Evolutionary conservation across 2,113 vertebrate species (phyloP), one percentile per base, ranked within the genome.

Genomic region (Scalopus aquaticus): DNA sequence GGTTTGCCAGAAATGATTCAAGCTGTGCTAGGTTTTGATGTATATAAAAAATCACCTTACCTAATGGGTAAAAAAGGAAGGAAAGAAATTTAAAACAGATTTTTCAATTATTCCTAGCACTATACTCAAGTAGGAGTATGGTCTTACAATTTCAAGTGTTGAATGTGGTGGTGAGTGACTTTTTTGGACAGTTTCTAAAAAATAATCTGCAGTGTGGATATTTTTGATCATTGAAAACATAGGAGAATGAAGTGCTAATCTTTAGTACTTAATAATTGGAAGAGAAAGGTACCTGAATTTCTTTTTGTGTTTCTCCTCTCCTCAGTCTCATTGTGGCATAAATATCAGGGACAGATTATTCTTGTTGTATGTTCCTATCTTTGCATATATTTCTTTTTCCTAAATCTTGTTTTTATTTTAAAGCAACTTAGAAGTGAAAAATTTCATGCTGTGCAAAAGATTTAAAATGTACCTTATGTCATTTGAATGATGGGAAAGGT

Each of bases 401-500:
- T 32, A 84, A 67, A 70, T 49, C 9, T 94, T 72, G 24, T 60
- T 91, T 87, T 49, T 83, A 54, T 72, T 94, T 91, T 90, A 49
- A 93, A 79, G 35, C 26, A 81, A 42, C 30, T 60, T 88, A 76
- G 49, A 95, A 84, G 39, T 81, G 32, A 74, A 81, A 72, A 81
- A 77, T 78, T 72, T 17, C 44, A 20, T 64, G 46, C 28, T 56
- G 30, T 73, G 16, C 46, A 72, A 94, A 92, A 83, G 9, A 78
- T 17, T n/a, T 51, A 79, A 30, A 77, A 74, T 49, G 8, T 8
- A 39, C 58, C 32, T 24, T 30, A 60, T 17, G 35, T 69, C n/a
- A 37, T 22, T 37, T n/a, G 67, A 62, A 46, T 46, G 37, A 39
- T 58, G n/a, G 15, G 9, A 54, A 67, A 64, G 49, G 35, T 69